These are phyloP conservation scores for Nestor notabilis DNA, from an alignment of 2,113 vertebrate species.

Conservation along the genomic window DNA sequence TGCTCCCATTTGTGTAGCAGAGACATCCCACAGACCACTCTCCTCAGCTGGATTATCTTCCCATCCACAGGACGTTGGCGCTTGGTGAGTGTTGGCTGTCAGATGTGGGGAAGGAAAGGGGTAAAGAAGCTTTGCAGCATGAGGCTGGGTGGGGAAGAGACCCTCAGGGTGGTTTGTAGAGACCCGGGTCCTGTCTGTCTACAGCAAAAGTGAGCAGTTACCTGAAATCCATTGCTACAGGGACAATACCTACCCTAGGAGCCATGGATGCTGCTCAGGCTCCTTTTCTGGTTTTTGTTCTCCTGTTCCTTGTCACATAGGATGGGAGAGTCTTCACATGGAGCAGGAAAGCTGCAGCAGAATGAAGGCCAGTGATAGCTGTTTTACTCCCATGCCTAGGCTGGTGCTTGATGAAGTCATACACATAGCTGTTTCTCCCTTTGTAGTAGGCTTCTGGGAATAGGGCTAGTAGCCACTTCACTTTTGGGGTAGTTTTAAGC, in stretches of 20 bases:
- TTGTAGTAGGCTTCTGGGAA: not conserved
- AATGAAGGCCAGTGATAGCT: not conserved
- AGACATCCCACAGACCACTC: not conserved
- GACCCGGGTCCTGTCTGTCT: not conserved
- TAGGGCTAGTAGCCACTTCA: not conserved
- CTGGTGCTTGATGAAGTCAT: not conserved
- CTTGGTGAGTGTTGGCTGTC: not conserved
- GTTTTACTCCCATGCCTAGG: not conserved
- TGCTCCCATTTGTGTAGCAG: not conserved
- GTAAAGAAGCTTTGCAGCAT: not conserved
- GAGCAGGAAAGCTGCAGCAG: not conserved
- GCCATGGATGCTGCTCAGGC: not conserved
- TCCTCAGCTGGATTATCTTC: not conserved
- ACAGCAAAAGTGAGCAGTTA: not conserved
- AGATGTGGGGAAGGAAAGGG: not conserved
- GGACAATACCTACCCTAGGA: not conserved
- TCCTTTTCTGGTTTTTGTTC: not conserved
- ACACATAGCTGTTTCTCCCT: not conserved
- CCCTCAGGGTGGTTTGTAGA: not conserved
- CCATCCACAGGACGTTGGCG: not conserved
- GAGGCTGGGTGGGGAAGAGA: not conserved
- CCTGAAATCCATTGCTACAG: not conserved
- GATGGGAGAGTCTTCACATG: fast-evolving
- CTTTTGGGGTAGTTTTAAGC: not conserved
- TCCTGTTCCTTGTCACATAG: fast-evolving